Percentiles rank a stretch among this genome's conserved stretches.
Conservation (phyloP, 2,888 invertebrate genomes). For the Taphrorychus bicolor region DNA sequence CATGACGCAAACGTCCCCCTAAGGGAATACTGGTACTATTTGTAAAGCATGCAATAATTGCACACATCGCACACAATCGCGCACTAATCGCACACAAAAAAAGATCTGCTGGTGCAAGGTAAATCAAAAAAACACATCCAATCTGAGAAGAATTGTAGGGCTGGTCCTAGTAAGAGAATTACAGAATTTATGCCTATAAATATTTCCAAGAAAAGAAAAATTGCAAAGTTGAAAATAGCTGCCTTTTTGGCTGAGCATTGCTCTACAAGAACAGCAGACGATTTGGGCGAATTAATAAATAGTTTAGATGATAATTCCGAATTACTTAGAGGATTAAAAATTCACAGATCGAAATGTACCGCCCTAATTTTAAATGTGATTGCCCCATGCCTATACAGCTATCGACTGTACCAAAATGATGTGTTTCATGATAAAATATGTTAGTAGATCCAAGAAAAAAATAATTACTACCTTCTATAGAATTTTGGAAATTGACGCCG, state of each 20-base stretch:
- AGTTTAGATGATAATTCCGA: too few relatives aligned
- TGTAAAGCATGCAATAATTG: constrained; percentile 16
- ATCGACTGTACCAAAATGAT: constrained; percentile 7
- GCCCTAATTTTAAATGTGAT: too few relatives aligned
- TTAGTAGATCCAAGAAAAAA: not conserved
- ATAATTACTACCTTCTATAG: constrained; percentile 7
- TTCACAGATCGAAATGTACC: too few relatives aligned
- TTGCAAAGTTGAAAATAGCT: constrained; percentile 8
- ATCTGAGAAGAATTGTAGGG: constrained; percentile 6
- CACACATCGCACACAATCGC: too few relatives aligned
- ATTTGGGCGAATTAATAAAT: too few relatives aligned
- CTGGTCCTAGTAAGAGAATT: constrained; percentile 13
- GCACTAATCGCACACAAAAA: constrained; percentile 15
- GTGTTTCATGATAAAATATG: constrained; percentile 2
- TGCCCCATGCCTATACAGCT: too few relatives aligned
- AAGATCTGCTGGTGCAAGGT: not conserved
- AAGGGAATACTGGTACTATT: too few relatives aligned
- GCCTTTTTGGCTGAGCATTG: too few relatives aligned
- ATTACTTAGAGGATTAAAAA: too few relatives aligned
- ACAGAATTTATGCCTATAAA: not conserved
- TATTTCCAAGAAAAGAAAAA: constrained; percentile 10
- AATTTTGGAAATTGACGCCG: not conserved
- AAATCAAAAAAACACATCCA: constrained; percentile 15
- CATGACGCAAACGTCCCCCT: too few relatives aligned
- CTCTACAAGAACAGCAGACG: too few relatives aligned